Conservation (phyloP, 2,888 invertebrate genomes). For the Parelbella ahira region DNA sequence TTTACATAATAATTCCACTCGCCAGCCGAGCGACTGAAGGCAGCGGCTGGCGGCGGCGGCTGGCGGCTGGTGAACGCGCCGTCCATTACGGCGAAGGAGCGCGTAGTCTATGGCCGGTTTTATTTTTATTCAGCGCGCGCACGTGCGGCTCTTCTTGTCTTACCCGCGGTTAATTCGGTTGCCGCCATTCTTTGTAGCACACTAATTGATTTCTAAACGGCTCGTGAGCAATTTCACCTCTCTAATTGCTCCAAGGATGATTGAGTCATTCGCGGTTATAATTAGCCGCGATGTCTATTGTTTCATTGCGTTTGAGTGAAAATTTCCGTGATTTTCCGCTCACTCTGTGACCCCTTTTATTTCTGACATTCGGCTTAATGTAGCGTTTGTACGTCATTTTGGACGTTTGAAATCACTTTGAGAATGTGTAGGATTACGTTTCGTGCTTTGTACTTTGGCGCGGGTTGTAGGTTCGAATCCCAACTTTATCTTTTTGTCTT, state of each 20-base stretch:
- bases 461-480: too few relatives aligned
- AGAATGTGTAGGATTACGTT: too few relatives aligned
- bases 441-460: too few relatives aligned
- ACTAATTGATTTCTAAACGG: conserved; percentile 70
- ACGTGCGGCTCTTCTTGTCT: conserved; percentile 45
- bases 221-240: conserved; percentile 45
- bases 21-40: too few relatives aligned
- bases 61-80: too few relatives aligned
- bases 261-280: conserved; percentile 45
- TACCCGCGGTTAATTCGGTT: conserved; percentile 52
- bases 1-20: too few relatives aligned
- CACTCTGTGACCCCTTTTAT: conserved; percentile 9
- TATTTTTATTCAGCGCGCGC: conserved; percentile 60
- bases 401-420: too few relatives aligned
- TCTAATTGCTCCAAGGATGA: conserved; percentile 40
- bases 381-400: conserved; percentile 5
- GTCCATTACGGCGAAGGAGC: conserved; percentile 45
- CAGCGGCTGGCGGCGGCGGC: too few relatives aligned
- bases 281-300: conserved; percentile 18
- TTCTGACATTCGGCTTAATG: conserved; percentile 1
- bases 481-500: too few relatives aligned
- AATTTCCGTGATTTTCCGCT: conserved; percentile 21
- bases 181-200: conserved; percentile 49
- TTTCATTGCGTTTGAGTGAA: conserved; percentile 22
- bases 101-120: conserved; percentile 57